Percentiles rank a stretch among this genome's conserved stretches.
These are phyloP conservation scores for Mimas tiliae DNA, from an alignment of 2,888 invertebrate species.

Conservation along the genomic window DNA sequence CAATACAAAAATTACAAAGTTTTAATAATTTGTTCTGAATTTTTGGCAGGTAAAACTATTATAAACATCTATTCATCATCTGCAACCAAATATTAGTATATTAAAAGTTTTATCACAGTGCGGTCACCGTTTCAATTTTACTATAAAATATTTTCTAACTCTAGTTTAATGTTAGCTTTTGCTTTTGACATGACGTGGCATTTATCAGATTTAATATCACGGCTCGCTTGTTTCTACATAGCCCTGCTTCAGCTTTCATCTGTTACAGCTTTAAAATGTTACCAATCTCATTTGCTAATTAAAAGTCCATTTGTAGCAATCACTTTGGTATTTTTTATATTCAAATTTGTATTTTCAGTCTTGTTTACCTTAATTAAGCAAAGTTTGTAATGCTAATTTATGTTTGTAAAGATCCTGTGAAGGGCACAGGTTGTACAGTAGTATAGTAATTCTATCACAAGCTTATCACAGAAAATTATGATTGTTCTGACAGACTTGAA, in stretches of 20 bases:
- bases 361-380: conserved; percentile 16
- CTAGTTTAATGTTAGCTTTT: conserved; percentile 1
- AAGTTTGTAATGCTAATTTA: not conserved
- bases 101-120: conserved; percentile 10
- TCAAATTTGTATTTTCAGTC: conserved; percentile 20
- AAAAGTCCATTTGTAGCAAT: conserved; percentile 30
- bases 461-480: not conserved
- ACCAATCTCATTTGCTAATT: conserved; percentile 35
- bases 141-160: conserved; percentile 2
- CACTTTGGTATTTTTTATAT: conserved; percentile 28
- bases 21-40: too few species aligned
- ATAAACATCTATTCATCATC: too few species aligned
- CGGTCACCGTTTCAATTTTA: not conserved
- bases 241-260: not conserved
- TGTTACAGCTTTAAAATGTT: not conserved
- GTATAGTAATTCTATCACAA: not conserved
- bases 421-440: not conserved
- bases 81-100: not conserved
- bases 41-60: too few species aligned
- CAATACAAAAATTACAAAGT: too few species aligned
- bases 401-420: not conserved
- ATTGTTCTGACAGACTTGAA: not conserved
- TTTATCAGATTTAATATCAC: conserved; percentile 14
- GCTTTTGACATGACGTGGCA: conserved; percentile 11
- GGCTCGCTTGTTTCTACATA: not conserved